These are phyloP conservation scores for Pterocles orientalis DNA, from an alignment of 2,113 vertebrate species.

Conservation along the genomic window DNA sequence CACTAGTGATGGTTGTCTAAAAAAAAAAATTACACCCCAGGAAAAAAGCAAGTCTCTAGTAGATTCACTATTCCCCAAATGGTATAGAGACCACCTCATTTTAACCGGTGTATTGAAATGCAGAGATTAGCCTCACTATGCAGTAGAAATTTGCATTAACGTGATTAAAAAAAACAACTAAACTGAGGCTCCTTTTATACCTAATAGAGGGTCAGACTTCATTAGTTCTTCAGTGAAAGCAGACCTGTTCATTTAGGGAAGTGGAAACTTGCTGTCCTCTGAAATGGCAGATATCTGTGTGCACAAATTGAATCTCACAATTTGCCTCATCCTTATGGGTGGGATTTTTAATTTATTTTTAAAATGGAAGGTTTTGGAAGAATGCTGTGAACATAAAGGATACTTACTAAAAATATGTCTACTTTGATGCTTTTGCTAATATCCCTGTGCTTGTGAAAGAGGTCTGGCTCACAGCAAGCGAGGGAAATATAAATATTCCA, in stretches of 20 bases:
- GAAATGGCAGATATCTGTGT: not conserved
- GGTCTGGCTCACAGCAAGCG: not conserved
- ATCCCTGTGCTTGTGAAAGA: not conserved
- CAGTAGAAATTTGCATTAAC: conserved; percentile 32
- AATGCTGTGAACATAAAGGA: not conserved
- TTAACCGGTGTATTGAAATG: not conserved
- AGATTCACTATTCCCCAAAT: not conserved
- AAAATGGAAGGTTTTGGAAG: not conserved
- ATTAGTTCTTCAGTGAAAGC: not conserved
- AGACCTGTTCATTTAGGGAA: not conserved
- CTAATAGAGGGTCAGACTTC: conserved; percentile 19
- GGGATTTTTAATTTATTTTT: not conserved
- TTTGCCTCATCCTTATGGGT: not conserved
- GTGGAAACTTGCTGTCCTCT: not conserved
- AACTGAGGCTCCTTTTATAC: conserved; percentile 3
- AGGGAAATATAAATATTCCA: not conserved
- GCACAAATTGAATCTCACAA: not conserved
- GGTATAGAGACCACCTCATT: not conserved
- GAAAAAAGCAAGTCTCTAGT: not conserved
- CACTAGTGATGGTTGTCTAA: not conserved
- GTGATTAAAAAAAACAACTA: conserved; percentile 8
- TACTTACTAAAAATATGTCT: not conserved
- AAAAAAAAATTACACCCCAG: not conserved
- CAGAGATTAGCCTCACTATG: conserved; percentile 8
- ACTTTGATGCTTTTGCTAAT: conserved; percentile 12